These are phyloP conservation scores for Pomatorhinus ruficollis DNA, from an alignment of 2,113 vertebrate genomes.

Conservation along the genomic window DNA sequence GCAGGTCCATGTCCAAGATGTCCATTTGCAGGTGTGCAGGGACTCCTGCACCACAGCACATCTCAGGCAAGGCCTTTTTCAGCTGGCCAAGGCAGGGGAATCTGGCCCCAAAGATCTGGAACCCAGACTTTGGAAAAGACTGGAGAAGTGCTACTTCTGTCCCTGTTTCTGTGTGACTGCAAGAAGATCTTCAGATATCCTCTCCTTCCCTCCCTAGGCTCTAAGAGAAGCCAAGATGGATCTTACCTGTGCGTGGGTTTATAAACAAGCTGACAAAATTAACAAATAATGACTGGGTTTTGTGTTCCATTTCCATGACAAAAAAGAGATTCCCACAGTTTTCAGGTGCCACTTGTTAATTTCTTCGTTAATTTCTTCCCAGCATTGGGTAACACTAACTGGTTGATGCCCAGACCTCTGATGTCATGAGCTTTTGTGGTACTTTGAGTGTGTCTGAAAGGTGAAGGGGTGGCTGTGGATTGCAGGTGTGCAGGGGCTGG, in stretches of 20 bases:
- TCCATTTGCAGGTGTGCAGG: neutral
- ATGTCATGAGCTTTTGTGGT: neutral
- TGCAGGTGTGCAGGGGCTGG: neutral
- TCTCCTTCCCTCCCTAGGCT: neutral
- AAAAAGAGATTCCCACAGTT: neutral
- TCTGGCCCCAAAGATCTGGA: neutral
- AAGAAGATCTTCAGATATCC: neutral
- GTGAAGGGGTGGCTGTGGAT: neutral
- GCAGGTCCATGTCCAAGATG: neutral
- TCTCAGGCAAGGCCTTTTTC: neutral
- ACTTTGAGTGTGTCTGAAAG: neutral
- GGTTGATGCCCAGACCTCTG: neutral
- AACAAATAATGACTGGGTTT: neutral
- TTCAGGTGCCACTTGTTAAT: neutral
- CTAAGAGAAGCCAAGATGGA: neutral
- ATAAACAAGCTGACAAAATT: neutral
- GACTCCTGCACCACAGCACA: fast-evolving
- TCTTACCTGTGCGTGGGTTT: neutral
- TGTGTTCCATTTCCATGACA: neutral
- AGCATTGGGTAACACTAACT: neutral
- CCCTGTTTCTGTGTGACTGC: neutral
- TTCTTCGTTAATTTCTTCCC: neutral
- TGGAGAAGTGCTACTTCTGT: neutral
- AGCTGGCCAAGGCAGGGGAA: neutral
- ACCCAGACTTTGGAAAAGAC: neutral